phyloP scores from a whole-genome alignment of 2,888 invertebrate species.

The Sipha maydis region DNA sequence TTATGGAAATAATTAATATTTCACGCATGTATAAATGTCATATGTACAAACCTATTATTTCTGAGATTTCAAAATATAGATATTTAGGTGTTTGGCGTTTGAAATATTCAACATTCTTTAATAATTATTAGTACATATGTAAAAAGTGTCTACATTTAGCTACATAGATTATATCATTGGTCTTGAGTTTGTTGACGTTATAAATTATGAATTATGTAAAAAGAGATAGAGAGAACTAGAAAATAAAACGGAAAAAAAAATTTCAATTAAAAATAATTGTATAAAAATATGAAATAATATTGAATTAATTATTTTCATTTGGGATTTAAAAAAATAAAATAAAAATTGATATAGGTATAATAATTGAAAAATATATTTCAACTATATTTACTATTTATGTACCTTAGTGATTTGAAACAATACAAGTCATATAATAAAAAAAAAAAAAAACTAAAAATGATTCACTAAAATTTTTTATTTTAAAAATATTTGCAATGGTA shows the following conservation, averaged over 20 bases:
- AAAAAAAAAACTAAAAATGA: not conserved
- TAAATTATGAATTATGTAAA: not conserved
- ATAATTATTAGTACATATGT: not conserved
- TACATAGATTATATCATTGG: not conserved
- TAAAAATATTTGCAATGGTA: constrained; percentile 20
- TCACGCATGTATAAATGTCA: not conserved
- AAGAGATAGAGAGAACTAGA: not conserved
- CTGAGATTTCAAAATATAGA: not conserved
- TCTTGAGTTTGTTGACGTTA: not conserved
- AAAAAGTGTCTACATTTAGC: not conserved
- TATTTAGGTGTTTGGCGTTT: not conserved
- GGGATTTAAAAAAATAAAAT: not conserved
- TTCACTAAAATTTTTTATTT: not conserved
- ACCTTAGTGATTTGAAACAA: not conserved
- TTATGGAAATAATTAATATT: not conserved
- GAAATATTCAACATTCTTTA: not conserved
- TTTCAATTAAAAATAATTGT: not conserved
- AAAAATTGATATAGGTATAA: not conserved
- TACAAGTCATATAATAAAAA: not conserved
- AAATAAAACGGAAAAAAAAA: not conserved
- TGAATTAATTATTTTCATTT: constrained; percentile 5
- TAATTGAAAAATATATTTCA: constrained; percentile 24
- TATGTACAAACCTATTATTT: not conserved
- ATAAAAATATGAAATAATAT: not conserved
- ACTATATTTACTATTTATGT: not conserved